phyloP scores from a whole-genome alignment of 1,140 invertebrate species.

The Nomia melanderi region DNA sequence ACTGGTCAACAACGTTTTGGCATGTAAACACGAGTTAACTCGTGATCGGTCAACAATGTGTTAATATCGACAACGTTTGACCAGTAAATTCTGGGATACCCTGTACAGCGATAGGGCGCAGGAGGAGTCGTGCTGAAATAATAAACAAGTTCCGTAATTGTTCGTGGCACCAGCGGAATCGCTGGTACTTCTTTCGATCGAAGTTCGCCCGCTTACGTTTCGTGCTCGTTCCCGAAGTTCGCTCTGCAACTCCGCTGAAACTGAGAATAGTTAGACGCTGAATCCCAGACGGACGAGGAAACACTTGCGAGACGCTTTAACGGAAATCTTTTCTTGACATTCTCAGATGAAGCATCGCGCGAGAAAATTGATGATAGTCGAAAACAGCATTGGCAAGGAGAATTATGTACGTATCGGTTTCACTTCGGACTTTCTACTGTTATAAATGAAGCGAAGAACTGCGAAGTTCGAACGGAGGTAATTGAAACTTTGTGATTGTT shows the following conservation, averaged over 20 bases:
- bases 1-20: too few relatives aligned
- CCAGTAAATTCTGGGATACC: too few relatives aligned
- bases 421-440: neutral
- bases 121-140: neutral
- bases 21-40: too few relatives aligned
- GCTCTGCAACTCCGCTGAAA: constrained; percentile 24
- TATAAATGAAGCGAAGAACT: neutral
- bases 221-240: constrained; percentile 37
- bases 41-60: too few relatives aligned
- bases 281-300: constrained; percentile 2
- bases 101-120: too few relatives aligned
- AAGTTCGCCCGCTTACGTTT: constrained; percentile 25
- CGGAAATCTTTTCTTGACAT: constrained; percentile 11
- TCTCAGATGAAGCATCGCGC: constrained; percentile 22
- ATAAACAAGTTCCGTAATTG: constrained; percentile 41
- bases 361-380: neutral
- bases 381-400: neutral
- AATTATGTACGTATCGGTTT: neutral
- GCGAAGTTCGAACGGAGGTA: too few relatives aligned
- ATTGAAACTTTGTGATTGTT: too few relatives aligned
- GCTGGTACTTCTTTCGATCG: constrained; percentile 17
- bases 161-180: constrained; percentile 23
- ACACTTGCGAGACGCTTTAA: constrained; percentile 29
- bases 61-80: too few relatives aligned
- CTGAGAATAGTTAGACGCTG: constrained; percentile 24